Conservation (phyloP, 2,113 vertebrate species). For the Mesoclemmys tuberculata region DNA sequence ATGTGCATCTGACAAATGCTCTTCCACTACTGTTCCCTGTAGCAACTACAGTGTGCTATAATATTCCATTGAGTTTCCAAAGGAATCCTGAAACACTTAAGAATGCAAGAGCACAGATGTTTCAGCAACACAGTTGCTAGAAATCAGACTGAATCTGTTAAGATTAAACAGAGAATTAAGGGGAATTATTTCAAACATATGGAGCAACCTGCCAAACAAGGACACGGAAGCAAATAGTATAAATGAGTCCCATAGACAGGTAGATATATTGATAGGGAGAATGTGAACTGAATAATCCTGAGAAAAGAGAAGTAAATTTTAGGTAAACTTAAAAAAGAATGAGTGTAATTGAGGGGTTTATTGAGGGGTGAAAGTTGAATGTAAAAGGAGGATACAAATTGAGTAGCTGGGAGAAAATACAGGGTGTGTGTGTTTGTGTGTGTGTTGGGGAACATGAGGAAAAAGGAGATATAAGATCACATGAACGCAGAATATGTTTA, state of each 20-base stretch:
- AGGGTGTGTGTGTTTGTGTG: background rate
- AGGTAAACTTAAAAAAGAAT: background rate
- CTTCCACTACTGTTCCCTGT: background rate
- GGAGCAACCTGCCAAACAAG: background rate
- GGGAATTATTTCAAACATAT: background rate
- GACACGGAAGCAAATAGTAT: background rate
- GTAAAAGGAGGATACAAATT: background rate
- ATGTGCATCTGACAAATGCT: background rate
- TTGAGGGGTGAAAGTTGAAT: background rate
- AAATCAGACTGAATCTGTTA: background rate
- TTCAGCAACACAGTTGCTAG: background rate
- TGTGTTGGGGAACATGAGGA: background rate
- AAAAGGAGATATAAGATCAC: background rate
- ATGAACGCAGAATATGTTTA: background rate
- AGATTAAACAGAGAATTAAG: background rate
- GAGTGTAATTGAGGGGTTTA: background rate
- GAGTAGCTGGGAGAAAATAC: background rate
- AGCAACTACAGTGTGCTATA: background rate
- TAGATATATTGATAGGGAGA: background rate
- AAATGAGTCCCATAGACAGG: background rate
- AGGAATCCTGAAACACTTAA: background rate
- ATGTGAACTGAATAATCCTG: background rate
- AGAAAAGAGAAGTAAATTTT: background rate
- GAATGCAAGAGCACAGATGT: background rate
- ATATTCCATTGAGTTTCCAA: background rate